phyloP scores from a whole-genome alignment of 2,113 vertebrate species.

The Sterna hirundo region DNA sequence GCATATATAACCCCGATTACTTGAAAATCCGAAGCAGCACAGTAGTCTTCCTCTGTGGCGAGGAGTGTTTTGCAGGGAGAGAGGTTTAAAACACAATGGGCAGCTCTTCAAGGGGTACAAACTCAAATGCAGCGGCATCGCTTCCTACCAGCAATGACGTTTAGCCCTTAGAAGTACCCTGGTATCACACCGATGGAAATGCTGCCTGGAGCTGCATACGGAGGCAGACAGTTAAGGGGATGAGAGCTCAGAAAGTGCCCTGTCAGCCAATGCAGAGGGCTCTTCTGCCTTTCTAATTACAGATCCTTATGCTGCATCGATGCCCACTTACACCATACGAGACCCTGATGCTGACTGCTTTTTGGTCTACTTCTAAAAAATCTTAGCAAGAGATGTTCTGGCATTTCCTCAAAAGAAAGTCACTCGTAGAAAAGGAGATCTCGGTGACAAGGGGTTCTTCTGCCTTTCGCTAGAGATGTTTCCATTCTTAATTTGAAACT shows the following conservation, averaged over 20 bases:
- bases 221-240: background rate
- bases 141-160: background rate
- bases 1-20: background rate
- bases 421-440: background rate
- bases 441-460: background rate
- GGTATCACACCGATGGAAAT: background rate
- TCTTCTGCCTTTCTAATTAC: background rate
- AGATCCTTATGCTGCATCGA: background rate
- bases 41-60: background rate
- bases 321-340: background rate
- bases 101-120: background rate
- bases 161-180: background rate
- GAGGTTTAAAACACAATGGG: background rate
- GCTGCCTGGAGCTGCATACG: background rate
- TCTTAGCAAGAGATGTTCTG: background rate
- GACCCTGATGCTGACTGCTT: background rate
- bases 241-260: background rate
- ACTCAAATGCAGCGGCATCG: background rate
- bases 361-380: background rate
- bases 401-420: background rate
- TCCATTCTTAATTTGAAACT: background rate
- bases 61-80: background rate
- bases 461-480: background rate
- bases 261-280: background rate
- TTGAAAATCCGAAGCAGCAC: background rate